Conservation (phyloP, 2,888 invertebrate genomes). For the Andrena trimmerana region DNA sequence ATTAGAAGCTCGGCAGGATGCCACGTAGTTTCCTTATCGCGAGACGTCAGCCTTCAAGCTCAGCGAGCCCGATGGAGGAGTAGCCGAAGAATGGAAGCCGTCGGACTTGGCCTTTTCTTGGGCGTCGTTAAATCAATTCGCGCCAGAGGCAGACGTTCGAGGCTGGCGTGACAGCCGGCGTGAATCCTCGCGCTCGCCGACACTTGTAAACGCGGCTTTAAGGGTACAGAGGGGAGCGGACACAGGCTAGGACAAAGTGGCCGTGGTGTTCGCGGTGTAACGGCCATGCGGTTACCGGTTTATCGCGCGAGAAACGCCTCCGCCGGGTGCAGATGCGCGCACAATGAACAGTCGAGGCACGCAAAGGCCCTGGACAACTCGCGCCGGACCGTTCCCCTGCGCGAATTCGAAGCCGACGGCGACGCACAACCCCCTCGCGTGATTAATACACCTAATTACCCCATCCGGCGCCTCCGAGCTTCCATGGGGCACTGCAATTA, state of each 20-base stretch:
- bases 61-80: no score
- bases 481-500: slow-evolving; percentile 41
- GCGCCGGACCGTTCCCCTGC: slow-evolving; percentile 23
- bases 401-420: slow-evolving; percentile 18
- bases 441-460: slow-evolving; percentile 61
- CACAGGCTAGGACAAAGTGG: slow-evolving; percentile 73
- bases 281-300: slow-evolving; percentile 73
- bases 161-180: slow-evolving; percentile 61
- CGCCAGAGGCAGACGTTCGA: slow-evolving; percentile 51
- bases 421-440: slow-evolving; percentile 19
- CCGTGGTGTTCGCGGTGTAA: slow-evolving; percentile 69
- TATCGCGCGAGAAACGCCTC: slow-evolving; percentile 67
- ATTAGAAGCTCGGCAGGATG: neutral
- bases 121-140: slow-evolving; percentile 66
- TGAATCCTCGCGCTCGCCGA: slow-evolving; percentile 68
- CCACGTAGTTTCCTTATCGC: neutral
- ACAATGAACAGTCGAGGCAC: slow-evolving; percentile 47
- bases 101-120: slow-evolving; percentile 15
- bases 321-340: slow-evolving; percentile 54
- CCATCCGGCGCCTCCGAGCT: slow-evolving; percentile 28
- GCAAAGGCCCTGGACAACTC: slow-evolving; percentile 27
- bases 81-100: slow-evolving; percentile 10
- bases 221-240: slow-evolving; percentile 62
- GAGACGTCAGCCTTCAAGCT: neutral
- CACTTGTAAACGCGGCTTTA: slow-evolving; percentile 73